Base-by-base conservation (phyloP, 2,113 vertebrate species). In the Dissostichus mawsoni region DNA sequence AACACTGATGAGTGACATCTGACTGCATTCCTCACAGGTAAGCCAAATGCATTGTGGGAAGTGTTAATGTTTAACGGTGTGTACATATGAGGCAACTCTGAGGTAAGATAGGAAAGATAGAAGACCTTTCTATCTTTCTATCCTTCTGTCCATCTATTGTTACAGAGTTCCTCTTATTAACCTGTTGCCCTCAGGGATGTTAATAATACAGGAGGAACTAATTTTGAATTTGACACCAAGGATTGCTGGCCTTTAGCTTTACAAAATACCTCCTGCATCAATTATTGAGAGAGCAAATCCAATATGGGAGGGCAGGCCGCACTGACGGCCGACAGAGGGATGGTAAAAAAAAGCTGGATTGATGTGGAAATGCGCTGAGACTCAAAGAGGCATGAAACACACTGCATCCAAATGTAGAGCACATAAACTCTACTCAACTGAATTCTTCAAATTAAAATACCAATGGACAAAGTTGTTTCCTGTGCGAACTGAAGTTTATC, bases 191-290 rank as follows among this genome's bases (percentile, higher is more conserved):
- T 90, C 82, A 50, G 81, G 52, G 14, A 55, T 68, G 92, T 96
- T 91, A 95, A 96, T 96, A 94, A 96, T 96, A 94, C 91, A 97
- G 87, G 90, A 95, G 92, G 94, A 96, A 95, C 94, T 95, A 94
- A 97, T 96, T 96, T 95, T 90, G 95, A 96, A 96, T 93, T 95
- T 95, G 96, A 97, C 95, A 97, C 96, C 95, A 89, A 95, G 93
- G 92, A 96, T 95, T 95, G 95, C 92, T 76, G 89, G 93, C 95
- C 95, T 95, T 96, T 92, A 94, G 92, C 94, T 94, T 95, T 95
- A 95, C 96, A 92, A 96, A 97, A 95, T 93, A 92, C 95, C 96
- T 95, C 94, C 94, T 86, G 89, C 76, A 93, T 97, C 94, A 96
- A 97, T 97, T 95, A 97, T 97, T 96, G 84, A 97, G 70, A 66